These are phyloP conservation scores for Rhabdornis inornatus DNA, from an alignment of 2,113 vertebrate genomes.

Conservation along the genomic window DNA sequence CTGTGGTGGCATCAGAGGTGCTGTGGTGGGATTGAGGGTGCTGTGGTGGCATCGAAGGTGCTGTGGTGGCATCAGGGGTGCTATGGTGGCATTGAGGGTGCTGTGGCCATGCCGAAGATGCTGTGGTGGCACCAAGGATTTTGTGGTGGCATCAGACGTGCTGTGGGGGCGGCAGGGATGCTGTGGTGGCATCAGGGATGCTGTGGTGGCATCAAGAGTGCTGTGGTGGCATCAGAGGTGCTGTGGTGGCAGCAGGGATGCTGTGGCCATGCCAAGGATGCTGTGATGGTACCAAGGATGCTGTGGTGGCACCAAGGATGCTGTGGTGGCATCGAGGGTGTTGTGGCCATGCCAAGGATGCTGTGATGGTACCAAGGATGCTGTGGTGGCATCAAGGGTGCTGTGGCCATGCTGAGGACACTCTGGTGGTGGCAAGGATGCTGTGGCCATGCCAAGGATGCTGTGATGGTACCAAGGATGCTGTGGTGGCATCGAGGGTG, in stretches of 20 bases:
- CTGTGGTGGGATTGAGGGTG: rapidly evolving
- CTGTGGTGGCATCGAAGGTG: rapidly evolving
- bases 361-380: rapidly evolving
- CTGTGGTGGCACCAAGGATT: rapidly evolving
- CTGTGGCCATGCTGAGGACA: too few relatives aligned
- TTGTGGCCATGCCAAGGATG: rapidly evolving
- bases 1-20: not conserved
- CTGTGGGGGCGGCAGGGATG: rapidly evolving
- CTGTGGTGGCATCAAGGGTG: rapidly evolving
- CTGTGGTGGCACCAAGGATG: rapidly evolving
- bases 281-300: rapidly evolving
- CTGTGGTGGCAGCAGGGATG: rapidly evolving
- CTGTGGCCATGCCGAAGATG: rapidly evolving
- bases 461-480: rapidly evolving
- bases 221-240: too few relatives aligned
- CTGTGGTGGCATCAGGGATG: rapidly evolving
- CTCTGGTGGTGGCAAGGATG: rapidly evolving
- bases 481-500: rapidly evolving
- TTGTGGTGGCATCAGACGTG: rapidly evolving
- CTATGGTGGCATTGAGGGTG: rapidly evolving
- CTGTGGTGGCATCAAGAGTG: too few relatives aligned
- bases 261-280: rapidly evolving
- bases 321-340: rapidly evolving
- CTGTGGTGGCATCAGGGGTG: rapidly evolving
- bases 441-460: rapidly evolving